Evolutionary conservation across 2,797 vertebrate genomes (phyloP).

Genomic region (Fistularia commersonii): DNA sequence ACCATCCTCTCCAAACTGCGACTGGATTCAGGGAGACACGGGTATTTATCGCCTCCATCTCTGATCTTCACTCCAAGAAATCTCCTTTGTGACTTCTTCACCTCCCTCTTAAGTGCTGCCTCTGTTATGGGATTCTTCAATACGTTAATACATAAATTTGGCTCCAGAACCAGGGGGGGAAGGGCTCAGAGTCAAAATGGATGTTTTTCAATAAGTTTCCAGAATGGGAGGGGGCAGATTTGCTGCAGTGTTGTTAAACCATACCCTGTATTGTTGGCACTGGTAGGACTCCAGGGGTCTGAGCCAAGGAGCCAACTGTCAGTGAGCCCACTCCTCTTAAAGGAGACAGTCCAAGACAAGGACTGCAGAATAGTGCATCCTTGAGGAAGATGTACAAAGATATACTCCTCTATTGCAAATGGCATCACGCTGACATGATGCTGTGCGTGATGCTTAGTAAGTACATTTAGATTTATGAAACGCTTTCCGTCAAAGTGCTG

Average conservation of each 20-base stretch:
- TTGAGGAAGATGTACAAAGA: too few species aligned
- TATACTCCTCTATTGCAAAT: too few species aligned
- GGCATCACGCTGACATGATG: too few species aligned
- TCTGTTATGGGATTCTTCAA: conserved; percentile 11
- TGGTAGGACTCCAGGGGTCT: background rate
- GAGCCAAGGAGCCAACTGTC: background rate
- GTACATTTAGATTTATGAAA: too few species aligned
- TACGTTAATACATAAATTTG: conserved; percentile 4
- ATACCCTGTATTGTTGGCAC: background rate
- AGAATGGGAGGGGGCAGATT: background rate
- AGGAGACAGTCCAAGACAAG: background rate
- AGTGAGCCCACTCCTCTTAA: background rate
- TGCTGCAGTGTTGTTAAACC: conserved; percentile 6
- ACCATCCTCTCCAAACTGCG: background rate
- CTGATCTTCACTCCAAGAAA: background rate
- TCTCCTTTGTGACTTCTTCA: background rate
- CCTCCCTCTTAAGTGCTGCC: background rate
- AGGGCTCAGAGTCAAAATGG: conserved; percentile 2
- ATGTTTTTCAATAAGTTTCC: background rate
- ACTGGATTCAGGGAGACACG: too few species aligned
- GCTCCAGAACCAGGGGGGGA: background rate
- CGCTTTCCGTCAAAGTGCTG: too few species aligned
- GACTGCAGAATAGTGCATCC: too few species aligned
- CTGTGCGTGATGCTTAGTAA: too few species aligned
- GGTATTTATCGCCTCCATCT: background rate